phyloP scores from a whole-genome alignment of 2,888 invertebrate genomes.

The Eupsilia transversa region DNA sequence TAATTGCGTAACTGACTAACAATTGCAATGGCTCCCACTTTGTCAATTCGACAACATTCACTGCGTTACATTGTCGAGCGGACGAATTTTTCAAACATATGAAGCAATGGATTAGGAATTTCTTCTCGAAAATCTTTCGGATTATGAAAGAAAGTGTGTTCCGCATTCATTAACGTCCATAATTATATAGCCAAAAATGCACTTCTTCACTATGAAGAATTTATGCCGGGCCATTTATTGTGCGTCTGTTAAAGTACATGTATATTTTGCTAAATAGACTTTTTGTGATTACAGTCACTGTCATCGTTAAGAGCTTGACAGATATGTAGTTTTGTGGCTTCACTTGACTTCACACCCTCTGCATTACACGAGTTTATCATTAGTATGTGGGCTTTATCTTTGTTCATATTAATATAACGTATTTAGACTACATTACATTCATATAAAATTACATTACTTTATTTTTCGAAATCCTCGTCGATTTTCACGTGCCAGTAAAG shows the following conservation, averaged over 20 bases:
- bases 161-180: too few species aligned
- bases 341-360: conserved; percentile 14
- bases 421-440: conserved; percentile 1
- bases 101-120: too few species aligned
- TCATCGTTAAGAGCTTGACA: conserved; percentile 9
- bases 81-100: too few species aligned
- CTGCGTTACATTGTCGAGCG: too few species aligned
- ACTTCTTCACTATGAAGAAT: background rate
- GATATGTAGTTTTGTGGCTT: conserved; percentile 32
- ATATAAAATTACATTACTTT: too few species aligned
- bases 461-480: background rate
- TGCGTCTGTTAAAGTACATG: background rate
- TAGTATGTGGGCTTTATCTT: conserved; percentile 19
- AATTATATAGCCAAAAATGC: too few species aligned
- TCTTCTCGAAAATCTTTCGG: too few species aligned
- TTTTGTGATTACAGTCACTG: background rate
- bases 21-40: too few species aligned
- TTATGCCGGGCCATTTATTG: background rate
- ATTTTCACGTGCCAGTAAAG: background rate
- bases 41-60: too few species aligned
- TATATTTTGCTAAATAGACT: background rate
- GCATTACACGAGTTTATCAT: conserved; percentile 21
- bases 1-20: too few species aligned
- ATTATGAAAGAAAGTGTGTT: too few species aligned
- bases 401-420: background rate